Percentiles rank a stretch among this genome's conserved stretches.
phyloP scores from a whole-genome alignment of 2,113 vertebrate species.

The Trogon melanurus region DNA sequence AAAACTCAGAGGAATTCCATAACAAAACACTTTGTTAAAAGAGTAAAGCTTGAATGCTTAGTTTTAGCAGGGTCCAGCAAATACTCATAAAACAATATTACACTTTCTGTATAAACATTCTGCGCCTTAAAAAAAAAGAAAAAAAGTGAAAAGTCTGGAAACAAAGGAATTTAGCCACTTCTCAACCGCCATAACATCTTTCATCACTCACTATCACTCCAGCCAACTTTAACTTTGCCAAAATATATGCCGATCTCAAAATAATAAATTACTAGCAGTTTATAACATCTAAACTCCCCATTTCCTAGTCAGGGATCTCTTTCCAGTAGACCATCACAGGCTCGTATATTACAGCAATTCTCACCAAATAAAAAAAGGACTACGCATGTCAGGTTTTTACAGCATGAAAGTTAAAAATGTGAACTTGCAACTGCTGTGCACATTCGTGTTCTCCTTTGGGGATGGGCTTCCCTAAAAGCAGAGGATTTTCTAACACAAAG shows the following conservation, averaged over 20 bases:
- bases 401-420: neutral
- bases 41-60: conserved; percentile 6
- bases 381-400: neutral
- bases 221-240: conserved; percentile 47
- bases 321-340: neutral
- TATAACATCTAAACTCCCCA: conserved; percentile 19
- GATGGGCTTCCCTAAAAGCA: neutral
- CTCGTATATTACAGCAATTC: neutral
- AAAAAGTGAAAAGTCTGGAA: conserved; percentile 46
- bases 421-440: neutral
- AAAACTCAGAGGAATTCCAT: conserved; percentile 37
- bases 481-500: neutral
- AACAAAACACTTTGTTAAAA: conserved; percentile 49
- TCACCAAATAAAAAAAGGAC: neutral
- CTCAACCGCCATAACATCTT: conserved; percentile 41
- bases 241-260: conserved; percentile 62
- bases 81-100: conserved; percentile 55
- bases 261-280: conserved; percentile 47
- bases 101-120: conserved; percentile 53
- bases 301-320: conserved; percentile 40
- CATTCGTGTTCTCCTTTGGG: neutral
- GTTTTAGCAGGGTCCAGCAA: conserved; percentile 32
- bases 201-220: conserved; percentile 52
- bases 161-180: conserved; percentile 60
- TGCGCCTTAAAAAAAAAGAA: conserved; percentile 16